These are phyloP conservation scores for Sisyra nigra DNA, from an alignment of 2,888 invertebrate species.

Conservation along the genomic window DNA sequence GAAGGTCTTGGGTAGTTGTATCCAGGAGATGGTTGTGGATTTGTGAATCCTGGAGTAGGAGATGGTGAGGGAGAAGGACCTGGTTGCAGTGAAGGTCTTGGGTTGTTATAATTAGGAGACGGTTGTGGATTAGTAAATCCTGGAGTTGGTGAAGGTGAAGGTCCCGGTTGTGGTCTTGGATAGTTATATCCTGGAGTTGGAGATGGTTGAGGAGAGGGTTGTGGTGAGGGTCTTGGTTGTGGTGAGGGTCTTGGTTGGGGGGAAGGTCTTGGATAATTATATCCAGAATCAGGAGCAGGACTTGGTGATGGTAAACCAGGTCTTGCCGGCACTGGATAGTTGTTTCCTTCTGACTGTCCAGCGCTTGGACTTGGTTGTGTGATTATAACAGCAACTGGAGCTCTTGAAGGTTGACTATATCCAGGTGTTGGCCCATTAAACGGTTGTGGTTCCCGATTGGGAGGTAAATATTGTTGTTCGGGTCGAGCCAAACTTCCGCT, in stretches of 20 bases:
- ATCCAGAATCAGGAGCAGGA: neutral
- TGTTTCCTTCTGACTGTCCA: too few species aligned
- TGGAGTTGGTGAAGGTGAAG: neutral
- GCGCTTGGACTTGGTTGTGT: neutral
- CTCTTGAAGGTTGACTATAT: neutral
- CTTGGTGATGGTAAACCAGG: neutral
- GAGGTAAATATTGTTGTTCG: neutral
- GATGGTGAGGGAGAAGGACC: neutral
- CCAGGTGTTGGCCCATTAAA: neutral
- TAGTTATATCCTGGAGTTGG: slow-evolving; percentile 2
- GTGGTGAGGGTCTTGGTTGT: neutral
- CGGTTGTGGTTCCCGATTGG: neutral
- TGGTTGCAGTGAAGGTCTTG: neutral
- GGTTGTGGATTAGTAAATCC: neutral
- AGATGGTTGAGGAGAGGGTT: neutral
- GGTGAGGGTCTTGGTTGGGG: neutral
- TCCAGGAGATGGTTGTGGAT: too few species aligned
- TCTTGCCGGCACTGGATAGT: neutral
- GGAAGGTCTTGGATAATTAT: slow-evolving; percentile 1
- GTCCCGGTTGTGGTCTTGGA: slow-evolving; percentile 3
- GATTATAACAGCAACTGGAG: neutral
- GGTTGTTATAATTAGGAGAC: slow-evolving; percentile 2
- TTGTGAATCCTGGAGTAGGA: too few species aligned
- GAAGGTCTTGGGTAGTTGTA: too few species aligned
- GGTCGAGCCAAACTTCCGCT: too few species aligned